Base-by-base conservation (phyloP, 2,797 vertebrate genomes). In the Tiaroga cobitis region DNA sequence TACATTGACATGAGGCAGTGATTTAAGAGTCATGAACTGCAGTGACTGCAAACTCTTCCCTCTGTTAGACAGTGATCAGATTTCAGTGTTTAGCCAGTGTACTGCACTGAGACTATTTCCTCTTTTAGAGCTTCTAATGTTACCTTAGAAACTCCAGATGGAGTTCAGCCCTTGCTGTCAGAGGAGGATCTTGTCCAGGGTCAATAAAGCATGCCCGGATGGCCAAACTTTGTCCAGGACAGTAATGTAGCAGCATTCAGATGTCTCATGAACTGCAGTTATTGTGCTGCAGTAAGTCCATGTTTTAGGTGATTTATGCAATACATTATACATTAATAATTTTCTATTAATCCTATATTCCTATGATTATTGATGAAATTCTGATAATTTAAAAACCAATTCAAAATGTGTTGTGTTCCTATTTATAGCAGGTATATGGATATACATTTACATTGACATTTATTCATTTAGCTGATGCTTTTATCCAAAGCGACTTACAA, bases 31-130 rank as follows among this genome's bases (percentile, higher is more conserved):
- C 70, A 72, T 32, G 67, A 81, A 24, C 86, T 77, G 68, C 67
- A 73, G 41, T 56, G 82, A 32, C 72, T 73, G 73, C 46, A 61
- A 69, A 70, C 29, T 76, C 15, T 79, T 63, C 1, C 26, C 21
- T 46, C 81, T 79, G 37, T 74, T 83, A 56, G 49, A 72, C 67
- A 26, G 54, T 80, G 87, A 85, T 87, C 86, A 49, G 29, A 39
- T 89, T 87, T 89, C 87, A 89, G 80, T 83, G 85, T 85, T 86
- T 86, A 81, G 65, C 68, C 49, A 86, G 76, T 11, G 26, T 63
- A 61, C 34, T 82, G 65, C 78, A 61, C 72, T 83, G 54, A 73
- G 41, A 63, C 67, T 21, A 61, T 86, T 86, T 87, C 88, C 72
- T 87, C 77, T 88, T 80, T 82, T 86, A 88, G 79, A 82, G 37